Base-by-base conservation (phyloP, 2,797 vertebrate genomes). In the Hoplostethus atlanticus region DNA sequence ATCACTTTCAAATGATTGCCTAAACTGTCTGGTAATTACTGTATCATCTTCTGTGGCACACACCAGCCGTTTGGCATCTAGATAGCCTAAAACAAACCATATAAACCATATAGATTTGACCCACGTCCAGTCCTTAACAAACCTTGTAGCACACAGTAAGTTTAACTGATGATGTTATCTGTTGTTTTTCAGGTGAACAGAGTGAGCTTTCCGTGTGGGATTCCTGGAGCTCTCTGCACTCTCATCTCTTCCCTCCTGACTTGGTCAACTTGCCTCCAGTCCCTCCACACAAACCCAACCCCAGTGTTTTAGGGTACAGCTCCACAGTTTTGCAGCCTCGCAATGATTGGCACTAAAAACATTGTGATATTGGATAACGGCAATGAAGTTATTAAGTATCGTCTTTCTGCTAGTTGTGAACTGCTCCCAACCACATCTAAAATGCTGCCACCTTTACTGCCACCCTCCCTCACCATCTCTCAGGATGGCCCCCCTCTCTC, bases 221-320 rank as follows among this genome's bases (percentile, higher is more conserved):
- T 74, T 95, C 94, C 10, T 94, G 90, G 75, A 88, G 73, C 74
- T 95, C 94, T 3, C 68, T 94, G 4, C 77, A 90, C 13, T 93
- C 93, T 67, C 90, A 94, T 34, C 72, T 84, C 58, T 93, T 93
- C 76, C 87, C 93, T 12, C 85, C 87, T 4, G 94, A 95, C 75
- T 77, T 94, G 70, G 81, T 93, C 76, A 90, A 86, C 72, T 65
- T 92, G 62, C 84, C 87, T 1, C 46, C 73, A 1, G 80, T 79
- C n/a, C 65, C 75, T 21, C 51, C 83, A 15, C 68, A 73, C 17
- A 71, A 73, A 36, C 73, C 78, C 54, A 55, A 5, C 28, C 62
- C 60, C 11, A 56, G 12, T 25, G 42, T 7, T 38, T 60, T 68
- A 36, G 81, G 91, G 94, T 95, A 90, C 52, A 54, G 6, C 0